A percentile compares a stretch with the other conserved stretches of the same genome.
phyloP scores from a whole-genome alignment of 1,140 invertebrate species.

The Brachionus rotundiformis region DNA sequence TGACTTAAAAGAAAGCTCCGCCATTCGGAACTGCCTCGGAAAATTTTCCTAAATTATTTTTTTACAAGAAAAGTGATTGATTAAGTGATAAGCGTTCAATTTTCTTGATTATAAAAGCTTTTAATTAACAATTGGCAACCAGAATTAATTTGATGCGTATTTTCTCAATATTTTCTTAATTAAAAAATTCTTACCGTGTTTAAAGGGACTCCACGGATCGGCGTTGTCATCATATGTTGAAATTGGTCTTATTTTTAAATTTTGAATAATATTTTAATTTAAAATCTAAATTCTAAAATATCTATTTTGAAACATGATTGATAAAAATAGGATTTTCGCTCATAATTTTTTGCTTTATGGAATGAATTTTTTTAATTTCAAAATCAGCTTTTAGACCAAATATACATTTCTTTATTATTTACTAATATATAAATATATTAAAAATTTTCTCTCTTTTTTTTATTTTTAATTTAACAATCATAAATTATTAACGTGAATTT shows the following conservation, averaged over 20 bases:
- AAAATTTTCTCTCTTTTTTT: not conserved
- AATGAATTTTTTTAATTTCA: not conserved
- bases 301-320: slow-evolving; percentile 6
- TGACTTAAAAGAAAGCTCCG: too few relatives aligned
- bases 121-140: too few relatives aligned
- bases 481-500: slow-evolving; percentile 12
- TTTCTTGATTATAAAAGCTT: too few relatives aligned
- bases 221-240: slow-evolving; percentile 21
- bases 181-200: slow-evolving; percentile 16
- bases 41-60: too few relatives aligned
- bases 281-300: slow-evolving; percentile 43
- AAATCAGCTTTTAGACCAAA: not conserved
- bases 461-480: not conserved
- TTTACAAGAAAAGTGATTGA: too few relatives aligned
- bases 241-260: not conserved
- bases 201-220: slow-evolving; percentile 31
- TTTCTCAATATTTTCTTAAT: too few relatives aligned
- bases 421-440: not conserved
- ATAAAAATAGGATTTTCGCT: not conserved
- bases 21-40: too few relatives aligned
- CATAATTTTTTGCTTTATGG: not conserved
- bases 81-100: too few relatives aligned
- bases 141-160: too few relatives aligned
- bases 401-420: not conserved
- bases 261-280: not conserved